These are phyloP conservation scores for Spilosoma lubricipeda DNA, from an alignment of 2,888 invertebrate genomes.

Conservation along the genomic window DNA sequence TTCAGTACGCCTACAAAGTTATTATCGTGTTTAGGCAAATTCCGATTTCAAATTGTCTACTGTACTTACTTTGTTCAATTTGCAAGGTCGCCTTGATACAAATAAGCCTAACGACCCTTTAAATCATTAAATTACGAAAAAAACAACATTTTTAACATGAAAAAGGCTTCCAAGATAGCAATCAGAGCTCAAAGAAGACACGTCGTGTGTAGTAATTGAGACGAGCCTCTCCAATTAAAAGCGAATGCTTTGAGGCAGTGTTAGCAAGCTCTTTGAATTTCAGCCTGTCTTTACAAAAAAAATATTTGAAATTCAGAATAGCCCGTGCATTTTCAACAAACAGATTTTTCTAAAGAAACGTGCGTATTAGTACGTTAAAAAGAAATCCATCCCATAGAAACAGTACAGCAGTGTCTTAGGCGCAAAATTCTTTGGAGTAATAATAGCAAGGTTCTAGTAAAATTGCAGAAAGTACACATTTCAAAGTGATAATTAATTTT, in stretches of 20 bases:
- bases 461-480: not conserved
- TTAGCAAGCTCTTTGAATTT: constrained; percentile 69
- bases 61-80: not conserved
- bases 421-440: constrained; percentile 27
- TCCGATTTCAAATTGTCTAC: not conserved
- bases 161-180: constrained; percentile 68
- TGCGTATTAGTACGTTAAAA: constrained; percentile 63
- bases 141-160: constrained; percentile 32
- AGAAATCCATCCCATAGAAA: constrained; percentile 36
- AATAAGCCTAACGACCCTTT: not conserved
- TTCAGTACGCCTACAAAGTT: not conserved
- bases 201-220: constrained; percentile 76
- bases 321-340: constrained; percentile 52
- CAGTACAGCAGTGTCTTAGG: constrained; percentile 4
- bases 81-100: not conserved
- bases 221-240: constrained; percentile 81
- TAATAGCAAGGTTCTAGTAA: not conserved
- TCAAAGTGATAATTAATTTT: not conserved
- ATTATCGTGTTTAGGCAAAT: not conserved
- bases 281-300: constrained; percentile 52
- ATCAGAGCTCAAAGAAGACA: constrained; percentile 77
- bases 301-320: constrained; percentile 55
- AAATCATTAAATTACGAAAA: constrained; percentile 2
- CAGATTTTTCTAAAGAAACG: constrained; percentile 54
- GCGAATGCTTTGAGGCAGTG: constrained; percentile 71